Percentiles rank a stretch among this genome's conserved stretches.
Evolutionary conservation across 1,140 invertebrate genomes (phyloP).

Genomic region (Protaetia brevitarsis): DNA sequence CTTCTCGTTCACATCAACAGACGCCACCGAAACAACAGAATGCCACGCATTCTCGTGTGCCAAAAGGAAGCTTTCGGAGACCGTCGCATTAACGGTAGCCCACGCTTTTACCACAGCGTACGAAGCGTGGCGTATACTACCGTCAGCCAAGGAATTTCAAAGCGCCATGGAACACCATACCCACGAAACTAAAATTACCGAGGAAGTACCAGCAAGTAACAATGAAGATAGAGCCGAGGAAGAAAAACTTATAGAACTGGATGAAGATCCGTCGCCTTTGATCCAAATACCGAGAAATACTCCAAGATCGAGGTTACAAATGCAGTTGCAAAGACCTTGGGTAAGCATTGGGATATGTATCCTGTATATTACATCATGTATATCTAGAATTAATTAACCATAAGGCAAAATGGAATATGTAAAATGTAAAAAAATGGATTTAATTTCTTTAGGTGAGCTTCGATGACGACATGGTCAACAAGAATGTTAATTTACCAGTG

Average conservation of each 20-base stretch:
- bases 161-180: slow-evolving; percentile 29
- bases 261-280: background rate
- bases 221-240: background rate
- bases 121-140: slow-evolving; percentile 61
- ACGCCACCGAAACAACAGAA: slow-evolving; percentile 73
- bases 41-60: slow-evolving; percentile 84
- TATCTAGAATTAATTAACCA: no score
- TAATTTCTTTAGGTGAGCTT: slow-evolving; percentile 14
- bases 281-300: background rate
- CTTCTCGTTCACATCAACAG: slow-evolving; percentile 81
- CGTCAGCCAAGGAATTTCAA: slow-evolving; percentile 36
- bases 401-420: no score
- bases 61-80: slow-evolving; percentile 77
- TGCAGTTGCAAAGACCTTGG: slow-evolving; percentile 14
- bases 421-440: background rate
- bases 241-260: background rate
- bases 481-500: background rate
- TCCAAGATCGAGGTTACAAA: background rate
- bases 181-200: background rate
- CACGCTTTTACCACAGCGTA: slow-evolving; percentile 82
- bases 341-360: no score
- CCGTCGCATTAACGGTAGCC: slow-evolving; percentile 77
- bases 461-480: slow-evolving; percentile 4
- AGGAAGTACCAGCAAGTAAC: background rate
- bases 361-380: no score